Conservation (phyloP, 1,140 invertebrate genomes). For the Cydia strobilella region DNA sequence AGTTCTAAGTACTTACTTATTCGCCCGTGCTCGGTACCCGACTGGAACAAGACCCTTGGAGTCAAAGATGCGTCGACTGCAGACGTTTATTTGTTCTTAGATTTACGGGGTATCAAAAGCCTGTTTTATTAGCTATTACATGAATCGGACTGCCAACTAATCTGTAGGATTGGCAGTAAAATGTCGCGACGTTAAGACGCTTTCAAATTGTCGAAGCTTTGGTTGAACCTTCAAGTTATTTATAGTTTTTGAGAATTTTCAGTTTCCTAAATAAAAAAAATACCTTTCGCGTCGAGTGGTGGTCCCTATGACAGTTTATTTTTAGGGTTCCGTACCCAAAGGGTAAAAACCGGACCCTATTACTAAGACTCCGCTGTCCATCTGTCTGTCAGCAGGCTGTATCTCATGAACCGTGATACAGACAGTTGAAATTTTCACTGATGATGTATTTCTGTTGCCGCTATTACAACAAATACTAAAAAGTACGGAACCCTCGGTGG, state of each 20-base stretch:
- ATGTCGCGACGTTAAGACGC: not conserved
- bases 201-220: not conserved
- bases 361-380: too few relatives aligned
- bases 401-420: too few relatives aligned
- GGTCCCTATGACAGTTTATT: too few relatives aligned
- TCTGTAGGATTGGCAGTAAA: constrained; percentile 16
- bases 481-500: too few relatives aligned
- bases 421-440: too few relatives aligned
- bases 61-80: constrained; percentile 10
- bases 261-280: too few relatives aligned
- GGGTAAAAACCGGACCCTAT: too few relatives aligned
- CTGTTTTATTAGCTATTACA: constrained; percentile 17
- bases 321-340: too few relatives aligned
- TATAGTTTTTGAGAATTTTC: not conserved
- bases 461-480: too few relatives aligned
- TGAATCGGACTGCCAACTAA: constrained; percentile 10
- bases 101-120: constrained; percentile 3
- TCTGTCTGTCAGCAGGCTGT: too few relatives aligned
- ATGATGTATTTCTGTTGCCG: too few relatives aligned
- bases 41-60: not conserved
- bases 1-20: not conserved
- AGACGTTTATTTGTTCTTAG: constrained; percentile 21
- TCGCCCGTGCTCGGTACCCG: not conserved
- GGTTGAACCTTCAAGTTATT: not conserved
- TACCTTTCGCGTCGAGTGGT: too few relatives aligned